Evolutionary conservation across 2,888 invertebrate genomes (phyloP), one percentile per base, ranked within the genome.

Genomic region (Andrena bicolor): DNA sequence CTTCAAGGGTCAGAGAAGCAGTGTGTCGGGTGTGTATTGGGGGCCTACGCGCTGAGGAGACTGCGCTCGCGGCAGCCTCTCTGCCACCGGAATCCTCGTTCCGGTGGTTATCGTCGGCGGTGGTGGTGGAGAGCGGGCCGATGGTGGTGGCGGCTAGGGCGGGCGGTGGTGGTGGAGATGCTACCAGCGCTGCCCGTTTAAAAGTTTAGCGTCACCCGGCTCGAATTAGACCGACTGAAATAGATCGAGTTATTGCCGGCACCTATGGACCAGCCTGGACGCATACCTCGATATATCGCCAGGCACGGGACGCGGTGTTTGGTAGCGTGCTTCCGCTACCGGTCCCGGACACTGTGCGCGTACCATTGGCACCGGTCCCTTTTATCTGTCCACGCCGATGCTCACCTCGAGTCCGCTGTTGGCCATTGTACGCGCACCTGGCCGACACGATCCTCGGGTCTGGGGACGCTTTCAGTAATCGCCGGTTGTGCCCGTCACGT

Each of bases 141-240:
- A 74, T 75, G 77, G 71, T 72, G 80, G 82, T 63, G 71, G 82
- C 70, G 70, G 76, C 56, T 70, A 51, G 10, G 66, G 51, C n/a
- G 28, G 28, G 64, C 20, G 63, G 41, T 63, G 41, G 63, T 63
- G 41, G 63, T 63, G 63, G 63, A 75, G 83, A 87, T 77, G 79
- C 78, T 80, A 69, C 76, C 81, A 73, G 78, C 86, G 83, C 82
- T 84, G 85, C 88, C 41, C 88, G 90, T 91, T 56, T 91, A 89
- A 90, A 92, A 92, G 92, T 92, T 91, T 92, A 92, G 91, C 93
- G 93, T 93, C 93, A 93, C 91, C 90, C 89, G 90, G 85, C 91
- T 92, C 86, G 87, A 93, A 90, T 93, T 94, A 94, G 93, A 93
- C 88, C 85, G 86, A 89, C 92, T 90, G 88, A 93, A 94, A 94